Conservation (phyloP, 2,888 invertebrate genomes). For the Melanostoma scalare region DNA sequence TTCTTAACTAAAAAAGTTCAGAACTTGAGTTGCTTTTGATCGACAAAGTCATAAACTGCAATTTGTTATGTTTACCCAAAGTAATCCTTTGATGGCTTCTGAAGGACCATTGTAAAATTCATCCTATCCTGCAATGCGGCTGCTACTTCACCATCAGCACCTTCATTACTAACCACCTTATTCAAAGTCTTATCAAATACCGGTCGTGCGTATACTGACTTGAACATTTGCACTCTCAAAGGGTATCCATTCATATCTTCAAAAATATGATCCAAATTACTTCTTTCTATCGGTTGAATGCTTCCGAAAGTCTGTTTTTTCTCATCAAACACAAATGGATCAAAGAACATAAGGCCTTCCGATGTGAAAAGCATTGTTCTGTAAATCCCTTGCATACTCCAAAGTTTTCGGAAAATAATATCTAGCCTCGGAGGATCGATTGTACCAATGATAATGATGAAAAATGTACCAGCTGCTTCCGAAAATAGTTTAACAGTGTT, state of each 20-base stretch:
- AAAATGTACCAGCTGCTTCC: conserved; percentile 74
- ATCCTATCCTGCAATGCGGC: conserved; percentile 76
- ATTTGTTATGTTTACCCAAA: conserved; percentile 77
- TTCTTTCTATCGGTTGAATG: conserved; percentile 73
- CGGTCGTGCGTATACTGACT: conserved; percentile 79
- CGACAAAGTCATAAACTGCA: too few species aligned
- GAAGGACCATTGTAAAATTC: conserved; percentile 79
- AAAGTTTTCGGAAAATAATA: conserved; percentile 74
- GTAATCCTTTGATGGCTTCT: conserved; percentile 77
- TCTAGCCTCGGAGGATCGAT: conserved; percentile 71
- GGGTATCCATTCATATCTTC: conserved; percentile 80
- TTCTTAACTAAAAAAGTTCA: too few species aligned
- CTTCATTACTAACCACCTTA: conserved; percentile 74
- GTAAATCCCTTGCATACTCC: conserved; percentile 75
- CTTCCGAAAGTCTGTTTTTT: conserved; percentile 73
- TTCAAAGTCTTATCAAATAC: conserved; percentile 73
- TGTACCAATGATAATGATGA: conserved; percentile 75
- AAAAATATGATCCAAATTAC: conserved; percentile 75
- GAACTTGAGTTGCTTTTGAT: too few species aligned
- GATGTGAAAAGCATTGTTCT: conserved; percentile 76
- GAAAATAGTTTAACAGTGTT: conserved; percentile 66
- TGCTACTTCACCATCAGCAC: conserved; percentile 79
- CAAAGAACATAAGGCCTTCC: conserved; percentile 75
- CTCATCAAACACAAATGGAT: conserved; percentile 76
- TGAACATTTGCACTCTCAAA: conserved; percentile 80